A percentile compares a stretch with the other conserved stretches of the same genome.
Evolutionary conservation across 2,888 invertebrate genomes (phyloP).

Genomic region (Eubasilissa splendida): DNA sequence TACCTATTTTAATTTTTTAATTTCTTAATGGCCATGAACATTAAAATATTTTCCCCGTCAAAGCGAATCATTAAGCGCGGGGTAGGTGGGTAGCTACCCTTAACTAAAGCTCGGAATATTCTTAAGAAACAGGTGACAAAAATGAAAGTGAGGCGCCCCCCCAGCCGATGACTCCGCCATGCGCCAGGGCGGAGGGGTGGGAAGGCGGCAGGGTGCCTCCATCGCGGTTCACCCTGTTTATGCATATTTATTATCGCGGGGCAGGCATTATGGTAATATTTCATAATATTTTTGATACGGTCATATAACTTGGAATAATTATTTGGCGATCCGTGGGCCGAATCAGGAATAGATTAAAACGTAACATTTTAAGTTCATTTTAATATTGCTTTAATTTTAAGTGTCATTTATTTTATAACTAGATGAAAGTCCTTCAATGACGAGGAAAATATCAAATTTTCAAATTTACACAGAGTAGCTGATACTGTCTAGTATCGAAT

Average conservation of each 20-base stretch:
- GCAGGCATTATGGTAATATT: constrained; percentile 70
- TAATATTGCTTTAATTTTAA: too few species aligned
- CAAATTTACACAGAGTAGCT: too few species aligned
- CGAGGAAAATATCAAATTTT: too few species aligned
- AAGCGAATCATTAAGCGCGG: too few species aligned
- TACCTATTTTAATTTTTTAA: too few species aligned
- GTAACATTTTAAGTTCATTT: too few species aligned
- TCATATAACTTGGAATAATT: constrained; percentile 59
- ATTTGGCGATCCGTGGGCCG: constrained; percentile 55
- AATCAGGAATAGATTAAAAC: constrained; percentile 8
- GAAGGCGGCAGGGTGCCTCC: neutral
- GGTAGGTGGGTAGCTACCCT: neutral
- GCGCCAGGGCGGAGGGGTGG: neutral
- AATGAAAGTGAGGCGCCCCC: neutral
- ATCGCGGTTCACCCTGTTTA: constrained; percentile 35
- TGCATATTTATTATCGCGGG: constrained; percentile 67
- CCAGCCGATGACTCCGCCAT: neutral
- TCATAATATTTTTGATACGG: constrained; percentile 70
- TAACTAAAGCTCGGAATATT: neutral
- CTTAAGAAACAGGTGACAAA: constrained; percentile 17
- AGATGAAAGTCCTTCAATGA: too few species aligned
- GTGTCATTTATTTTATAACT: too few species aligned
- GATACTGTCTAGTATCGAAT: too few species aligned
- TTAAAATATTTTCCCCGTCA: too few species aligned
- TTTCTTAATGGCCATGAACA: too few species aligned